Base-by-base conservation (phyloP, 2,113 vertebrate genomes). In the Saguinus imperator region DNA sequence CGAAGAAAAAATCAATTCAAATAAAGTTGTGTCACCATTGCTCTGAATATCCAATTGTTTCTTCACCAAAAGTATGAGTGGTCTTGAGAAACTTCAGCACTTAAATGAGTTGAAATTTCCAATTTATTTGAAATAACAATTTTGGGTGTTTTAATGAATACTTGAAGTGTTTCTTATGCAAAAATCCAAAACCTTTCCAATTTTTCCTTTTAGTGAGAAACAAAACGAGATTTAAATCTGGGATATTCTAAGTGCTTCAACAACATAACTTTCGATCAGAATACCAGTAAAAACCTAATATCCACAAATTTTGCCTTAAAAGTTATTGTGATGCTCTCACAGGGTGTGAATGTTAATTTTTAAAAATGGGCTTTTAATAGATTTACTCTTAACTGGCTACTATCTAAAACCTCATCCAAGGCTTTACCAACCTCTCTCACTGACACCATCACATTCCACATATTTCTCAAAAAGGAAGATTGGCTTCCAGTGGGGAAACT, bases 381-480 rank as follows among this genome's bases (percentile, higher is more conserved):
- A 85, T 66, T 89, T 91, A 86, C 88, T 97, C 87, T 87, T 97
- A 91, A 92, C 89, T 92, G 80, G 79, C 21, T 87, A 76, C 35
- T 88, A 57, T 92, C 89, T 96, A 64, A 87, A 94, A 79, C 61
- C 64, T 91, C 88, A 90, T 83, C 66, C 55, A 72, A 88, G 35
- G 6, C n/a, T 87, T 77, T 58, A 92, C 83, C 89, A 95, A 37
- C 52, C 45, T 97, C 40, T 21, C 87, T 92, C 84, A 87, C 83
- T 96, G 92, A 94, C 94, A 97, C 43, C 92, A 96, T 81, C 64
- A 88, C 93, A 96, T 72, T 96, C 87, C 52, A 70, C 83, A 90
- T 97, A 91, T 58, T 97, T 95, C 91, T 96, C 95, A 96, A 84
- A 84, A 94, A 52, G 91, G 84, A 97, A 97, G 93, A 94, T 27